Evolutionary conservation across 92 coral and sea anemone species (phyloP), one percentile per base, ranked within the genome.

Genomic region (Pocillopora grandis): DNA sequence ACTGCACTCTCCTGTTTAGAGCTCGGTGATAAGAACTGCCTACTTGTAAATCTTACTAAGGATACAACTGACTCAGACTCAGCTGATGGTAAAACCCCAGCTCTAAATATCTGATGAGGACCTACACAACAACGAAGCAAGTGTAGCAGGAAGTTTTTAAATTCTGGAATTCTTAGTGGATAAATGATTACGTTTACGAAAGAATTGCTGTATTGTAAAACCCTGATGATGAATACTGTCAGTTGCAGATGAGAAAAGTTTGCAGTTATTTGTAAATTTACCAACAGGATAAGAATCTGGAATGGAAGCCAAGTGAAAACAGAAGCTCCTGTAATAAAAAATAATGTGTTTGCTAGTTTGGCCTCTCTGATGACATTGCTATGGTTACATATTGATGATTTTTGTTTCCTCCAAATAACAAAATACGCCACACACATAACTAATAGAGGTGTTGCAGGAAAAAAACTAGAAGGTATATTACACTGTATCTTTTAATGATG

Each of bases 171-270:
- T 82, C 79, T 72, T 10, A 82, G 12, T 14, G 27, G 73, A 33
- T 72, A 82, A n/a, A 82, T 61, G 5, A 82, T 16, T 19, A 82
- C 36, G 14, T 82, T 82, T 1, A 82, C 18, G 8, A 72, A 52
- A 10, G 86, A 82, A 66, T 82, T 82, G 17, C 86, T 49, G 17
- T 59, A 82, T 36, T 82, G 86, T 23, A 82, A 64, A 1, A 82
- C 72, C 60, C 73, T 82, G 0, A 72, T 9, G 5, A 49, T 31
- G 17, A 48, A 17, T 12, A 27, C 23, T 0, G 23, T 23, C 11
- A 23, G 49, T 5, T 10, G 12, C 62, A n/a, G 7, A 6, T 12
- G 23, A 33, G 14, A 61, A 1, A 0, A 16, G 19, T 18, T 33
- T 21, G 62, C 86, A 82, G 72, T 3, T 35, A 49, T 13, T 18